Base-by-base conservation (phyloP, 2,888 invertebrate species). In the Lepidocyrtinus sp. region DNA sequence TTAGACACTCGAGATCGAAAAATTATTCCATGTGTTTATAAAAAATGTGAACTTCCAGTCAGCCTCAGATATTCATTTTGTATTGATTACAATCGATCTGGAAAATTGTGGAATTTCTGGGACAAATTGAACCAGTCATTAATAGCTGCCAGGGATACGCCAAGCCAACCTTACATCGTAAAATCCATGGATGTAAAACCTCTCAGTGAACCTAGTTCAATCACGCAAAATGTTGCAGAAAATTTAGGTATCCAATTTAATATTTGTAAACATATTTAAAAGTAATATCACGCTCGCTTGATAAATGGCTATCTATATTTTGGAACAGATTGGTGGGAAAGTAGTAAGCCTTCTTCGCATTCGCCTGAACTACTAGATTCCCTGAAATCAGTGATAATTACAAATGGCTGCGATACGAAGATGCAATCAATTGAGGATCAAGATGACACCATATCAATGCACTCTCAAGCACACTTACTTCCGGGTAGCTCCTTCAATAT, bases 11-110 rank as follows among this genome's bases (percentile, higher is more conserved):
- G 90, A 21, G 88, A 90, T 75, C 89, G 92, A 67, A 94, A 93
- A 89, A 92, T 95, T 72, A 91, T 94, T 67, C 95, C 95, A 0
- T 92, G 93, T 84, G 88, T 94, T 85, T 94, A 93, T 88, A 90
- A 92, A 82, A 88, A 89, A 7, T 93, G 93, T 87, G 88, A 89
- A 70, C 88, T 94, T 83, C 95, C 95, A 0, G 89, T 90, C 25
- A 92, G 93, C 86, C 89, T 94, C 69, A 91, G 90, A 26, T 92
- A 92, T 87, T 93, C 93, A 87, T 92, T 92, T 87, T 91, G 91
- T 85, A 89, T 95, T 83, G 91, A 92, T 87, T 93, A 92, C 86
- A 89, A 90, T 19, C 89, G 90, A 77, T 88, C 90, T 0, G 89
- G 90, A 0, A 88, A 88, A 81, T 88, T 92, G 5, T 92, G 91